A percentile compares a stretch with the other conserved stretches of the same genome.
phyloP scores from a whole-genome alignment of 2,797 vertebrate genomes.

The Masticophis lateralis region DNA sequence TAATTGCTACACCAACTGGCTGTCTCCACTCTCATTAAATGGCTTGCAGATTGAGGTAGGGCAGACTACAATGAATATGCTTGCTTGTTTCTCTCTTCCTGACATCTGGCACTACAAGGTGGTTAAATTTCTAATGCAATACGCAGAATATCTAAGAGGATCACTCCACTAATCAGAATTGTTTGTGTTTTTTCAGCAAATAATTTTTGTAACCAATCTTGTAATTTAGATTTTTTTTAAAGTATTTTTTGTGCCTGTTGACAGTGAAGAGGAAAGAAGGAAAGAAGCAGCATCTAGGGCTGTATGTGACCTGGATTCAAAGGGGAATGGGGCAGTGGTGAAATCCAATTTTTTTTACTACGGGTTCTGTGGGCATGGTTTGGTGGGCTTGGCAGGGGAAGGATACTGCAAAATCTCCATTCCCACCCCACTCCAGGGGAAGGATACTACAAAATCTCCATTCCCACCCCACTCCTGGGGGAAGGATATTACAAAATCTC shows the following conservation, averaged over 20 bases:
- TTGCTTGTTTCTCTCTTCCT: neutral
- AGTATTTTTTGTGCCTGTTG: neutral
- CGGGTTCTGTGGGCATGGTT: no score
- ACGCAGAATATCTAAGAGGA: constrained; percentile 4
- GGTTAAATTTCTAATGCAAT: neutral
- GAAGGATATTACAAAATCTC: no score
- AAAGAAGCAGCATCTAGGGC: neutral
- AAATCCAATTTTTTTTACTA: no score
- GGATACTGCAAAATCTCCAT: no score
- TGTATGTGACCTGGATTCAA: neutral
- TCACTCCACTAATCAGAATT: neutral
- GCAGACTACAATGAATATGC: neutral
- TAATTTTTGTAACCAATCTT: neutral
- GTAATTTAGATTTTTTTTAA: neutral
- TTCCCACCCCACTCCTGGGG: no score
- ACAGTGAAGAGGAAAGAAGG: neutral
- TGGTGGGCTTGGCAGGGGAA: no score
- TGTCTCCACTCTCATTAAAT: neutral
- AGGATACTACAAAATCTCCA: no score
- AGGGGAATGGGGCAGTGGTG: neutral
- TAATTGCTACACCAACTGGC: neutral
- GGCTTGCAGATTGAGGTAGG: neutral
- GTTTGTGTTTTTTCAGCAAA: neutral
- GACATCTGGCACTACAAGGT: neutral
- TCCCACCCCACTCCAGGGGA: no score